A percentile compares a stretch with the other conserved stretches of the same genome.
Evolutionary conservation across 2,113 vertebrate species (phyloP).

Genomic region (Lepus europaeus): DNA sequence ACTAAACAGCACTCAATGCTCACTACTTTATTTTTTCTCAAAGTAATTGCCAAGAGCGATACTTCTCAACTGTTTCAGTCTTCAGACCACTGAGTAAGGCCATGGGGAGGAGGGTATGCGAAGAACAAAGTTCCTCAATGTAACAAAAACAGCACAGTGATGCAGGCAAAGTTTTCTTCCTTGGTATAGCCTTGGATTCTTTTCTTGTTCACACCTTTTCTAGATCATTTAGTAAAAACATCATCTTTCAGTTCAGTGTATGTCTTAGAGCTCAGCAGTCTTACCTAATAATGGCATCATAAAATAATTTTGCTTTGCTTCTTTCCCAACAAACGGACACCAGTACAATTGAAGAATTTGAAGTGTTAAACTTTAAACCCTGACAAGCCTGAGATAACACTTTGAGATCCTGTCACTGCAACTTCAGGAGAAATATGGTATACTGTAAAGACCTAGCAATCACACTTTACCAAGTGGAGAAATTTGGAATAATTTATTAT

Average conservation of each 20-base stretch:
- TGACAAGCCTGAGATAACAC: not conserved
- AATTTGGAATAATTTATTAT: slow-evolving; percentile 21
- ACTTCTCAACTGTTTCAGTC: not conserved
- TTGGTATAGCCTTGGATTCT: not conserved
- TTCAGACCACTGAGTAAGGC: not conserved
- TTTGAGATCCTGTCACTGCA: not conserved
- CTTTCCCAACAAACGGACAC: slow-evolving; percentile 6
- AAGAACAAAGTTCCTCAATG: not conserved
- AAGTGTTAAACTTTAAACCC: slow-evolving; percentile 29
- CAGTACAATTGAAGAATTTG: not conserved
- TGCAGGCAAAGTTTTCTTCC: slow-evolving; percentile 15
- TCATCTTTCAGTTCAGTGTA: not conserved
- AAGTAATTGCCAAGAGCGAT: not conserved
- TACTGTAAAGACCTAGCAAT: not conserved
- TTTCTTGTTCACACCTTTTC: not conserved
- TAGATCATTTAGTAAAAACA: slow-evolving; percentile 41
- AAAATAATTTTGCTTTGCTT: slow-evolving; percentile 44
- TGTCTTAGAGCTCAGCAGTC: slow-evolving; percentile 45
- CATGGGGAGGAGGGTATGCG: not conserved
- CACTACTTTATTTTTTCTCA: slow-evolving; percentile 16
- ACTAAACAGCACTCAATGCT: not conserved
- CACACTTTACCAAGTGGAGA: slow-evolving; percentile 10
- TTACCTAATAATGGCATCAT: not conserved
- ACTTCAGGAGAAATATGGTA: slow-evolving; percentile 14
- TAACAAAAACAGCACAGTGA: not conserved